Conservation (phyloP, 2,113 vertebrate genomes). For the Phoxinus phoxinus region DNA sequence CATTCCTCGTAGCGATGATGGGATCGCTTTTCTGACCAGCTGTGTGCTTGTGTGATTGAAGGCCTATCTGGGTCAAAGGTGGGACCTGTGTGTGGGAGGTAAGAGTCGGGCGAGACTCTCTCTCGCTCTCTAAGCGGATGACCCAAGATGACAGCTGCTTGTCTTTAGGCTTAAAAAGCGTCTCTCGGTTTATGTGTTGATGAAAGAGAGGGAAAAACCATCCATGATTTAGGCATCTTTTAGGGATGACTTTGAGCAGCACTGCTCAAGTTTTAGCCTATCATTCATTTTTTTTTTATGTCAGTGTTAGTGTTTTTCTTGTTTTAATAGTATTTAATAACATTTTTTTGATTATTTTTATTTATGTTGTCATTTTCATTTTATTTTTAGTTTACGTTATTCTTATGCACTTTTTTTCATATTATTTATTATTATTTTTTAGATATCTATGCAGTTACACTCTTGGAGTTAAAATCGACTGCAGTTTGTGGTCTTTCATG, state of each 20-base stretch:
- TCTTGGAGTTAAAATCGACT: background rate
- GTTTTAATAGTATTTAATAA: too few relatives aligned
- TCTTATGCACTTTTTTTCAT: too few relatives aligned
- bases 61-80: conserved; percentile 16
- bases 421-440: too few relatives aligned
- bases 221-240: background rate
- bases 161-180: conserved; percentile 61
- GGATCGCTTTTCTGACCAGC: conserved; percentile 46
- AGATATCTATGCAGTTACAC: background rate
- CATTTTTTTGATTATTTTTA: too few relatives aligned
- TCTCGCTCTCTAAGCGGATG: conserved; percentile 60
- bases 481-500: background rate
- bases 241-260: too few relatives aligned
- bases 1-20: conserved; percentile 41
- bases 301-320: too few relatives aligned
- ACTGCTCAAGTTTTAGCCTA: too few relatives aligned
- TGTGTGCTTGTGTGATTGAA: conserved; percentile 35
- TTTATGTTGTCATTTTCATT: too few relatives aligned
- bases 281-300: too few relatives aligned
- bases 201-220: background rate
- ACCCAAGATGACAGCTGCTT: conserved; percentile 73
- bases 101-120: conserved; percentile 9
- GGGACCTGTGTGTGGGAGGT: background rate
- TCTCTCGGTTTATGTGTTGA: conserved; percentile 45
- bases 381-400: too few relatives aligned